These are phyloP conservation scores for Heliconius cydno DNA, from an alignment of 2,888 invertebrate genomes.

Conservation along the genomic window DNA sequence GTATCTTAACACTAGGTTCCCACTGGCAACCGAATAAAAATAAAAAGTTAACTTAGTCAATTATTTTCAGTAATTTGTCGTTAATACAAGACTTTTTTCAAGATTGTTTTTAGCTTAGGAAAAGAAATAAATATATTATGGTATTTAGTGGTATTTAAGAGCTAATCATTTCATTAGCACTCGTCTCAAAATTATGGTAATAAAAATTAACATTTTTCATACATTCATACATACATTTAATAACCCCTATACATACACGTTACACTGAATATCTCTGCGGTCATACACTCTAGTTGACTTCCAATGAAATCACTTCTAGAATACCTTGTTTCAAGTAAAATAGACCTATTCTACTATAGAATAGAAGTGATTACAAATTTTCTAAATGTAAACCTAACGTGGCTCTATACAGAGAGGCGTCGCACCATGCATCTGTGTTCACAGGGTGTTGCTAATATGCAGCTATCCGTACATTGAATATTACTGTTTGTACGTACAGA, in stretches of 20 bases:
- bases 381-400: slow-evolving; percentile 3
- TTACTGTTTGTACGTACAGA: slow-evolving; percentile 38
- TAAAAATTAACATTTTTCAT: slow-evolving; percentile 22
- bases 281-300: slow-evolving; percentile 38
- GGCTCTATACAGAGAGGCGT: slow-evolving; percentile 55
- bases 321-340: slow-evolving; percentile 24
- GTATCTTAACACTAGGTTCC: no score
- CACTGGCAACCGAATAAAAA: no score
- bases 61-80: no score
- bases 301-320: slow-evolving; percentile 3
- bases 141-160: not conserved
- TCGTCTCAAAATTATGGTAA: slow-evolving; percentile 5
- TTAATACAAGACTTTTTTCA: no score
- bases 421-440: slow-evolving; percentile 60
- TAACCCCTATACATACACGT: slow-evolving; percentile 20
- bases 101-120: no score
- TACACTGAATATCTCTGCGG: slow-evolving; percentile 39
- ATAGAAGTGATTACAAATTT: slow-evolving; percentile 38
- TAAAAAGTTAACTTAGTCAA: no score
- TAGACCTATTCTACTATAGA: slow-evolving; percentile 26
- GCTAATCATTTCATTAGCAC: slow-evolving; percentile 1
- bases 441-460: slow-evolving; percentile 60
- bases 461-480: slow-evolving; percentile 50
- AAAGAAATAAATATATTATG: not conserved
- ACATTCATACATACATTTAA: slow-evolving; percentile 6